A percentile compares a stretch with the other conserved stretches of the same genome.
These are phyloP conservation scores for Eira barbara DNA, from an alignment of 2,113 vertebrate species.

Conservation along the genomic window DNA sequence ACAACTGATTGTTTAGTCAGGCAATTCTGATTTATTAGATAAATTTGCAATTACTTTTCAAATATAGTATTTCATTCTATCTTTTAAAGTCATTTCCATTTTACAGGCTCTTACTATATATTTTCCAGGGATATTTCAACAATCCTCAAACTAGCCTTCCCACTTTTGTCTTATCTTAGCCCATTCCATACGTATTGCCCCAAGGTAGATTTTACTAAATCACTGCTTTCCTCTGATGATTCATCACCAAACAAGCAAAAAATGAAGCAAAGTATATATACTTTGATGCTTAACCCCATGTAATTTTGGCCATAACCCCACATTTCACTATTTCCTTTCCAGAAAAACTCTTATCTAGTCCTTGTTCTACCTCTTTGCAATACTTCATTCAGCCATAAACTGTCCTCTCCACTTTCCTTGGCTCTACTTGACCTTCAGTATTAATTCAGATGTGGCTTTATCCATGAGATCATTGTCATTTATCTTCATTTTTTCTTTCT, in stretches of 20 bases:
- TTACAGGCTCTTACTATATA: not conserved
- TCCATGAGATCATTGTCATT: not conserved
- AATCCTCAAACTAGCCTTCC: not conserved
- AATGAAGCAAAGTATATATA: not conserved
- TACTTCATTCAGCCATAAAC: not conserved
- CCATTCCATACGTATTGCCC: not conserved
- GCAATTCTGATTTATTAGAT: not conserved
- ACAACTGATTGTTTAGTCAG: not conserved
- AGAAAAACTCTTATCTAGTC: not conserved
- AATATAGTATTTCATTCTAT: not conserved
- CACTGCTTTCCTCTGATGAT: not conserved
- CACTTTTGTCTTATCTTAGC: not conserved
- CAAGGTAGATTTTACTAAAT: not conserved
- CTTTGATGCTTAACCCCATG: not conserved
- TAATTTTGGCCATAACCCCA: not conserved
- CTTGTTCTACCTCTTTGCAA: not conserved
- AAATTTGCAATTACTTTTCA: not conserved
- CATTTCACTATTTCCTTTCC: not conserved
- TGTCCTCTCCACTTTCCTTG: not conserved
- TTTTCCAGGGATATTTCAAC: not conserved
- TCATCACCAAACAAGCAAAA: not conserved
- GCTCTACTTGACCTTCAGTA: not conserved
- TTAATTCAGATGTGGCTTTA: not conserved
- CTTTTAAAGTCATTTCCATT: not conserved
- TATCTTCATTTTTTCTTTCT: not conserved